Evolutionary conservation across 37 sponge, comb jelly and placozoan species (phyloP).

Genomic region (Spongilla lacustris): DNA sequence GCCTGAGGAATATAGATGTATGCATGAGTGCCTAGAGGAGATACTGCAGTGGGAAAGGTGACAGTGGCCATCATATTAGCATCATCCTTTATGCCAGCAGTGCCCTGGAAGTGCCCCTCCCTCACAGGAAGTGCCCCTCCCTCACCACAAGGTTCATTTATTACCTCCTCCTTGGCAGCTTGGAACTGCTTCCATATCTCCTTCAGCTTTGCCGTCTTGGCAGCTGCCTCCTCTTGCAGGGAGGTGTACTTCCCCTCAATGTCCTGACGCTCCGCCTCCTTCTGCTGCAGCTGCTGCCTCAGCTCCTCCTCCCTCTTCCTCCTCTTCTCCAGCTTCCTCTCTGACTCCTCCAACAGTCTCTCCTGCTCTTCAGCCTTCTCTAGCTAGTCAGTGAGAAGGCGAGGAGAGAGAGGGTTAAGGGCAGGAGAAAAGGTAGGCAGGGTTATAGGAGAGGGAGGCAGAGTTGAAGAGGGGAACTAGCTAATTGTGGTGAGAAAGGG

Average conservation of each 20-base stretch:
- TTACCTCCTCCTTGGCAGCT: constrained; percentile 89
- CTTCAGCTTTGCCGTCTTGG: constrained; percentile 84
- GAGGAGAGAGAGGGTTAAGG: background rate
- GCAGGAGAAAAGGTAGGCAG: background rate
- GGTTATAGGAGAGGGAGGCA: background rate
- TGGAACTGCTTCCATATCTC: constrained; percentile 90
- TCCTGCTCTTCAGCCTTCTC: constrained; percentile 98
- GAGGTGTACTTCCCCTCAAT: constrained; percentile 91
- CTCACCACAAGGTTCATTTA: background rate
- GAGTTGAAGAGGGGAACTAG: background rate
- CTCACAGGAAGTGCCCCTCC: too few species aligned
- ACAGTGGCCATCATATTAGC: too few species aligned
- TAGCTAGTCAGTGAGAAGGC: constrained; percentile 39
- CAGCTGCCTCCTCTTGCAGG: constrained; percentile 95
- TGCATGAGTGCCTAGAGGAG: too few species aligned
- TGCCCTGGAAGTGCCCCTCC: too few species aligned
- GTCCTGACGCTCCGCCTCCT: constrained; percentile 82
- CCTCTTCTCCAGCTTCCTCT: constrained; percentile 78
- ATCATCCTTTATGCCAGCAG: too few species aligned
- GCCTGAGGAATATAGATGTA: too few species aligned
- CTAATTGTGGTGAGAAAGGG: background rate
- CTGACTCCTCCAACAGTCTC: constrained; percentile 88
- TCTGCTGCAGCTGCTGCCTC: constrained; percentile 72
- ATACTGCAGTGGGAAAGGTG: too few species aligned
- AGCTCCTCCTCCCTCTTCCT: constrained; percentile 74